A percentile compares a stretch with the other conserved stretches of the same genome.
phyloP scores from a whole-genome alignment of 2,797 vertebrate species.

The Paedocypris micromegethes region DNA sequence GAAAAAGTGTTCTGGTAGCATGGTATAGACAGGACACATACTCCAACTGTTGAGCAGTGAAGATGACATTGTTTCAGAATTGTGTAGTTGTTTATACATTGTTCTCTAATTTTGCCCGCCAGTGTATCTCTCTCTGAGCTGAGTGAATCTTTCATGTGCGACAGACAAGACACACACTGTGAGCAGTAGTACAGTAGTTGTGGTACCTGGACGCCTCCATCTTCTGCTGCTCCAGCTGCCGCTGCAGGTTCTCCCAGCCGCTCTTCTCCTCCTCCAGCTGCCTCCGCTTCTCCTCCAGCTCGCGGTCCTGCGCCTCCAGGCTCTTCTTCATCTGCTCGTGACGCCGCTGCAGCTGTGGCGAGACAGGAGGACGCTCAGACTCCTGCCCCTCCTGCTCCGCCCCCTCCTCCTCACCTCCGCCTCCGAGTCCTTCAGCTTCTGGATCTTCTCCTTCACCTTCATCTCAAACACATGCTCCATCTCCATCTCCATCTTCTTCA shows the following conservation, averaged over 20 bases:
- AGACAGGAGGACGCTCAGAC: no score
- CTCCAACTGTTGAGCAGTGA: no score
- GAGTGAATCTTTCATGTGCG: no score
- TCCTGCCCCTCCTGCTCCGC: no score
- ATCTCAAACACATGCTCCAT: slow-evolving; percentile 98
- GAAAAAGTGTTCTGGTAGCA: no score
- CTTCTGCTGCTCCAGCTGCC: slow-evolving; percentile 89
- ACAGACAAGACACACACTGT: no score
- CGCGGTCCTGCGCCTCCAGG: slow-evolving; percentile 82
- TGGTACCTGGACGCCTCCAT: slow-evolving; percentile 79
- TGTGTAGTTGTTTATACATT: no score
- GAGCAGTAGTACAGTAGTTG: not conserved
- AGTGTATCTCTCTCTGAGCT: no score
- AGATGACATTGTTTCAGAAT: no score
- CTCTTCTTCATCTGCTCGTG: slow-evolving; percentile 89
- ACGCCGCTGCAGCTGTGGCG: slow-evolving; percentile 73
- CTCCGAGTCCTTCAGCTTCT: slow-evolving; percentile 93
- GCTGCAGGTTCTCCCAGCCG: slow-evolving; percentile 87
- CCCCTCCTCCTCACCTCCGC: slow-evolving; percentile 71
- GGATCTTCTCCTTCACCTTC: slow-evolving; percentile 97
- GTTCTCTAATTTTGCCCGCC: no score
- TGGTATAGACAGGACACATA: no score
- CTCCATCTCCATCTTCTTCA: slow-evolving; percentile 97
- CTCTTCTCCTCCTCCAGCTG: slow-evolving; percentile 85
- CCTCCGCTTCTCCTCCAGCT: slow-evolving; percentile 79